Percentiles rank a stretch among this genome's conserved stretches.
phyloP scores from a whole-genome alignment of 1,140 invertebrate species.

The Rhagoletis zephyria region DNA sequence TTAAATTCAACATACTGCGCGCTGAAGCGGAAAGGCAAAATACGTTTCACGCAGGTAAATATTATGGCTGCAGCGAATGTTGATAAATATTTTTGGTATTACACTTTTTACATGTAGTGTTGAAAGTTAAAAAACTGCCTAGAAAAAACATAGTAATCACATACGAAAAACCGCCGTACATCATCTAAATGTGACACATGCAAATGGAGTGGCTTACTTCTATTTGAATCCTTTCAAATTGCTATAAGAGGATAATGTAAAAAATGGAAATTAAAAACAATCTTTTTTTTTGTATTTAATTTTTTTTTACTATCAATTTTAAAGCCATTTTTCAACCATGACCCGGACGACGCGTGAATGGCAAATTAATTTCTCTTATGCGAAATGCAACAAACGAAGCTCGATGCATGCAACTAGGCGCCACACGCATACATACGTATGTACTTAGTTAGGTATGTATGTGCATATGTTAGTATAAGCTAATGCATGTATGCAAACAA shows the following conservation, averaged over 20 bases:
- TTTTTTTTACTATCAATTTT: background rate
- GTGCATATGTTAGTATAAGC: no score
- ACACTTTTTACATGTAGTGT: background rate
- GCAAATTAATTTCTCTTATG: constrained; percentile 29
- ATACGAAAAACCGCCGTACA: background rate
- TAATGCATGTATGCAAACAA: constrained; percentile 25
- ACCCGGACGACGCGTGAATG: constrained; percentile 13
- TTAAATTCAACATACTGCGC: background rate
- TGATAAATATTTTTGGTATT: background rate
- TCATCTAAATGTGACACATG: constrained; percentile 30
- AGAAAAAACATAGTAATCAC: background rate
- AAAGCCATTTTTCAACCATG: background rate
- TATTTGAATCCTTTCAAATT: background rate
- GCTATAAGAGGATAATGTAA: no score
- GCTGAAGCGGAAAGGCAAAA: background rate
- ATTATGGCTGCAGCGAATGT: background rate
- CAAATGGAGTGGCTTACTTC: background rate
- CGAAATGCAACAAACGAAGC: background rate
- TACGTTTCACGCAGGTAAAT: background rate
- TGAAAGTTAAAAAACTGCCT: background rate
- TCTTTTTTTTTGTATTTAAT: background rate
- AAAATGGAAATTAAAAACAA: constrained; percentile 10
- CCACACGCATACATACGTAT: background rate
- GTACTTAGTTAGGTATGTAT: background rate
- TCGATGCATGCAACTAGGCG: background rate